Base-by-base conservation (phyloP, 2,797 vertebrate genomes). In the Spea hammondii region DNA sequence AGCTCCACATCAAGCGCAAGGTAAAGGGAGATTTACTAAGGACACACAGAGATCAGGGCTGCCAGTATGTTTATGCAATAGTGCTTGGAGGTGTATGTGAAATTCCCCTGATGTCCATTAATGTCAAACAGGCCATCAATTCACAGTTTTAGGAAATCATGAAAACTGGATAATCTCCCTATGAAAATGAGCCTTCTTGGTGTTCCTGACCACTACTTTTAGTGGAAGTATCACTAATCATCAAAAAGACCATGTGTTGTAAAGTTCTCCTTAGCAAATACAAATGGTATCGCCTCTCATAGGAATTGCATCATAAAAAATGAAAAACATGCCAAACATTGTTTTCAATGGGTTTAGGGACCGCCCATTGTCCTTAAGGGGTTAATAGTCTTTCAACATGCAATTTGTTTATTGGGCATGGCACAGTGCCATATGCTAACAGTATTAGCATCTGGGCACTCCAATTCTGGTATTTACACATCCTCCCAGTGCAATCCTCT, bases 41-140 rank as follows among this genome's bases (percentile, higher is more conserved):
- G 54, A 85, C 74, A 73, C 72, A 11, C 8, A 68, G 68, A 73
- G 77, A 65, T 77, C 82, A 74, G 50, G 77, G 54, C 54, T 84
- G 47, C 70, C 75, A 76, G 64, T 82, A 83, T 87, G 85, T 86
- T 88, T 84, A 85, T 83, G 74, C n/a, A 83, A 75, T 2, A 60
- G 6, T 76, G 78, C 76, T 47, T 45, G 48, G 66, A 82, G 59
- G 49, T 68, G 80, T 72, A 73, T 74, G 75, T 77, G 75, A 78
- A 82, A 82, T 82, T 74, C 74, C 80, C 75, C 75, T 70, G 75
- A 65, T 64, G 65, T 51, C 75, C 75, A 82, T 74, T 64, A 73
- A 70, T 78, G 75, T 82, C 80, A 82, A 32, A 65, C 65, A 64
- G 50, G 80, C 65, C 62, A 57, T 82, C 51, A 82, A 62, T 64